Evolutionary conservation across 2,113 vertebrate genomes (phyloP).

Genomic region (Mesocricetus auratus): DNA sequence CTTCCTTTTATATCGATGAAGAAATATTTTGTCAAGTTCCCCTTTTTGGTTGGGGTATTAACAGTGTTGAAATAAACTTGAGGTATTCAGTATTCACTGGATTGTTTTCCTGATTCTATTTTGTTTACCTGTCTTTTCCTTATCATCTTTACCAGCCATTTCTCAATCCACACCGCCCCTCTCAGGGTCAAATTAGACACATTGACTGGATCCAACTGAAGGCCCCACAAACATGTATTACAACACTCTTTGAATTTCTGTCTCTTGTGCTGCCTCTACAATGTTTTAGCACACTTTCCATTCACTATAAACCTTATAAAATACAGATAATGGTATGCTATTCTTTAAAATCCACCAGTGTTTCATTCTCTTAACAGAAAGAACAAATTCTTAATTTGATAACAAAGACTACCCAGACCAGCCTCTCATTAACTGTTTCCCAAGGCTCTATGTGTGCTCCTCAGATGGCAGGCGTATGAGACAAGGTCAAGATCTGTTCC

Average conservation of each 20-base stretch:
- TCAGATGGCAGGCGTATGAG: not conserved
- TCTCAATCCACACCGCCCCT: no score
- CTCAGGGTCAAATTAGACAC: no score
- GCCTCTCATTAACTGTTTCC: not conserved
- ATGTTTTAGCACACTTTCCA: not conserved
- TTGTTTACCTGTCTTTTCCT: no score
- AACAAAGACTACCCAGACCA: not conserved
- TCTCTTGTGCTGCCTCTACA: not conserved
- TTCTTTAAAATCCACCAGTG: not conserved
- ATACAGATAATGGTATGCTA: not conserved
- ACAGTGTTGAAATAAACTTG: no score
- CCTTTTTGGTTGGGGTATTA: no score
- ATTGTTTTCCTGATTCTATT: no score
- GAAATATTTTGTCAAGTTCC: no score
- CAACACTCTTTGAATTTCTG: not conserved
- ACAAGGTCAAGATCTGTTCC: not conserved
- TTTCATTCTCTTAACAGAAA: not conserved
- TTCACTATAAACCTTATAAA: not conserved
- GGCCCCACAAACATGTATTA: no score
- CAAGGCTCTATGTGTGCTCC: not conserved
- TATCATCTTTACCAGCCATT: no score
- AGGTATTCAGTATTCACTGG: no score
- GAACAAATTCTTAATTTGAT: not conserved
- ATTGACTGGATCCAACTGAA: no score
- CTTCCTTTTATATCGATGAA: no score